Base-by-base conservation (phyloP, 2,797 vertebrate species). In the Paguma larvata region DNA sequence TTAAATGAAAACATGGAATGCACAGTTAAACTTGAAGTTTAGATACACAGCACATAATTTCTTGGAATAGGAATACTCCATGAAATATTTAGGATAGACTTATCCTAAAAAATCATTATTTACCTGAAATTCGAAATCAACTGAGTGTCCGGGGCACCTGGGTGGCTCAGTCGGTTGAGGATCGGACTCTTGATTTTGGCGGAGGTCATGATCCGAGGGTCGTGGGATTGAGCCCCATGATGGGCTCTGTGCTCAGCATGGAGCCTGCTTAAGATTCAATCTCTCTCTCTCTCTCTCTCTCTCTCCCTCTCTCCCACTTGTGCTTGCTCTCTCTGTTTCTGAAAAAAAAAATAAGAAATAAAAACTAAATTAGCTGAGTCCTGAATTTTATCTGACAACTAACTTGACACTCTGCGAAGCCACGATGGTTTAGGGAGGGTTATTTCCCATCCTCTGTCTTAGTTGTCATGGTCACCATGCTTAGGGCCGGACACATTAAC, bases 21-120 rank as follows among this genome's bases (percentile, higher is more conserved):
- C 25, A 19, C 6, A 78, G 34, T 88, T 85, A 86, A 48, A 63
- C 62, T 19, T 93, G n/a, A 91, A 94, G 70, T 94, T 94, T 41
- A 85, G 75, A 48, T 30, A 73, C 75, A 53, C 14, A 75, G 34
- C 25, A 82, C 83, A 70, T 46, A 56, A 14, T 72, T 79, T 73
- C 73, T 93, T 82, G 78, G 27, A 4, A 32, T 19, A 85, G 44
- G 32, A 16, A 68, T 72, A 34, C 2, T 51, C 27, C 18, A 32
- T 72, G 53, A 88, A 75, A 80, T 90, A 85, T 80, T 91, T 85
- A 59, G 44, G n/a, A 48, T 79, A 95, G 51, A 77, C 25, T 75
- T 94, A 73, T 16, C 38, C 14, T 70, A 68, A 48, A 85, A 88
- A 85, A 18, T 34, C 10, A 86, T 44, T n/a, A 19, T 15, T 67